Conservation (phyloP, 2,797 vertebrate genomes). For the Darevskia nairensis region DNA sequence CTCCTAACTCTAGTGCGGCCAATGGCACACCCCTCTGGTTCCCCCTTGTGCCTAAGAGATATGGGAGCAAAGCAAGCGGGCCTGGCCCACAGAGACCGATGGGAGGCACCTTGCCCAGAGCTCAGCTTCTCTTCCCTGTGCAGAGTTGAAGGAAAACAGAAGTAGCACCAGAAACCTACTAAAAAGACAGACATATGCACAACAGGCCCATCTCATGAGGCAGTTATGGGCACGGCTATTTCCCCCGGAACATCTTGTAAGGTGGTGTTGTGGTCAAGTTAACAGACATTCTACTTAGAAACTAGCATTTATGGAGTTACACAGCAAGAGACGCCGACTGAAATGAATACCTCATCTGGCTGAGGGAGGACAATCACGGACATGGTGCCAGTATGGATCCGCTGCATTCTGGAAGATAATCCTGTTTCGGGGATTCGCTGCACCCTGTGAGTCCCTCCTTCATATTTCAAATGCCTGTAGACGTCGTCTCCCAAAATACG, state of each 20-base stretch:
- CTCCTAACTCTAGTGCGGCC: no score
- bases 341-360: constrained; percentile 83
- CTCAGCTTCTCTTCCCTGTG: neutral
- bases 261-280: neutral
- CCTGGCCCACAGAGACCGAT: neutral
- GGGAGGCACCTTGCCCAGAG: neutral
- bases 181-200: neutral
- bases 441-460: constrained; percentile 93
- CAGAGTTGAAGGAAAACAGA: neutral
- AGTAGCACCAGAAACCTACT: neutral
- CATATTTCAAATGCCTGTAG: constrained; percentile 89
- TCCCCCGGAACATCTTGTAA: neutral
- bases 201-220: no score
- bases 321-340: neutral
- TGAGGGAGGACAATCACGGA: constrained; percentile 92
- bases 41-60: neutral
- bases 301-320: neutral
- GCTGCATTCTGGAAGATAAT: constrained; percentile 94
- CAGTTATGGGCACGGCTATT: neutral
- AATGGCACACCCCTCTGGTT: no score
- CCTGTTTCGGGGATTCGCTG: constrained; percentile 94
- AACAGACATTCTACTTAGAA: neutral
- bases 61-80: neutral
- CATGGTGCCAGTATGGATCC: constrained; percentile 97
- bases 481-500: constrained; percentile 86